These are phyloP conservation scores for Xiphophorus couchianus DNA, from an alignment of 2,113 vertebrate genomes.

Conservation along the genomic window DNA sequence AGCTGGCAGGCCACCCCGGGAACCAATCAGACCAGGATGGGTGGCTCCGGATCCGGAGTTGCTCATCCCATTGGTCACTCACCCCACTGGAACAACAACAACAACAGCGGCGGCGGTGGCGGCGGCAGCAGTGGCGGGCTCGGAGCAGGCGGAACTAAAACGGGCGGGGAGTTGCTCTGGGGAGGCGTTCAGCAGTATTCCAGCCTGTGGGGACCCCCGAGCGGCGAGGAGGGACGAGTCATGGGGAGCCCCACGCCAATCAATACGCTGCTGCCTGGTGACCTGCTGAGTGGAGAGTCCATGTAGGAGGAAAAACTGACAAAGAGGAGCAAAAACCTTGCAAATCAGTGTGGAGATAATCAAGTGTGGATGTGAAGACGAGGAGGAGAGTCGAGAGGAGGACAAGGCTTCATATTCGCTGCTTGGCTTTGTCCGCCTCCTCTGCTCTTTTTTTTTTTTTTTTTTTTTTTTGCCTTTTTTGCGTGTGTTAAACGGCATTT, in stretches of 20 bases:
- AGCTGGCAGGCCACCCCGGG: conserved; percentile 94
- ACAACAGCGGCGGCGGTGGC: conserved; percentile 71
- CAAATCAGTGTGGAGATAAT: conserved; percentile 83
- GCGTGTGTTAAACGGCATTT: conserved; percentile 55
- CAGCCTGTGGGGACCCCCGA: conserved; percentile 93
- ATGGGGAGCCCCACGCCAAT: conserved; percentile 94
- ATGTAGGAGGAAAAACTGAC: conserved; percentile 80
- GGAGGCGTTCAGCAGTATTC: conserved; percentile 93
- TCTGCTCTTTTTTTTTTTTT: conserved; percentile 40
- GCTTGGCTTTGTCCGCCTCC: conserved; percentile 70
- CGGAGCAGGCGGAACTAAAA: conserved; percentile 66
- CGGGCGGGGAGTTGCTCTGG: conserved; percentile 88
- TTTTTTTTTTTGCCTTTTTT: too few species aligned
- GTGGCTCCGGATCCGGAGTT: conserved; percentile 79
- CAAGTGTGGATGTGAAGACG: conserved; percentile 69
- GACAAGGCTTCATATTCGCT: conserved; percentile 69
- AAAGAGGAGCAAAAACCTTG: conserved; percentile 80
- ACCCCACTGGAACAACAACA: conserved; percentile 88
- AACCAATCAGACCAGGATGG: conserved; percentile 87
- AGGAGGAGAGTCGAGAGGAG: conserved; percentile 62
- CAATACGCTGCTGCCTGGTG: conserved; percentile 93
- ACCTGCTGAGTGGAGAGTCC: conserved; percentile 95
- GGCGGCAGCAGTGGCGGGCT: conserved; percentile 54
- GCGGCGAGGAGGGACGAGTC: conserved; percentile 87
- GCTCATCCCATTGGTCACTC: conserved; percentile 87